These are phyloP conservation scores for Holothuria leucospilota DNA, from an alignment of 53 echinoderm and acorn worm genomes.

Conservation along the genomic window DNA sequence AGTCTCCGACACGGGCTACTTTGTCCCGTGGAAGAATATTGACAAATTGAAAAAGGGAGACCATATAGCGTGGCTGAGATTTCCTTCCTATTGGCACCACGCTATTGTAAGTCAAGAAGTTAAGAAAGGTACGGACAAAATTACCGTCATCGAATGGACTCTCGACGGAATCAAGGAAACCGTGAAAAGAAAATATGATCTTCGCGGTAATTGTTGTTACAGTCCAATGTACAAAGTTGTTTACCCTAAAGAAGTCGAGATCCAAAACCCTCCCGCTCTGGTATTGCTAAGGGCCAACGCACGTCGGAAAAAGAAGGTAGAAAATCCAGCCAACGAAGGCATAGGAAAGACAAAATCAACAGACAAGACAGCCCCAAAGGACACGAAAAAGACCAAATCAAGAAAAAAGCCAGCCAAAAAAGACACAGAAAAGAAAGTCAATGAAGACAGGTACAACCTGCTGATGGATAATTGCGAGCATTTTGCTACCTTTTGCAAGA, in stretches of 20 bases:
- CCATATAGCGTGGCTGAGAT: conserved; percentile 60
- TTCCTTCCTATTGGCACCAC: conserved; percentile 54
- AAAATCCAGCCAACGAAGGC: no score
- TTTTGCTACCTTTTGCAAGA: conserved; percentile 67
- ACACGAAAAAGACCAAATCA: no score
- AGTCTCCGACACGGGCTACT: conserved; percentile 26
- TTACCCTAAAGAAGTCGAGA: conserved; percentile 39
- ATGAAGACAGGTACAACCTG: conserved; percentile 22
- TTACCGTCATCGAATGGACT: conserved; percentile 22
- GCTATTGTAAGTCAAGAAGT: conserved; percentile 53
- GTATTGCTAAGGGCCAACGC: conserved; percentile 61
- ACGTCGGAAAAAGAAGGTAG: conserved; percentile 33
- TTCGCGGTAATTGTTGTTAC: neutral
- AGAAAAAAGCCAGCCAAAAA: no score
- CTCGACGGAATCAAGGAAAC: neutral
- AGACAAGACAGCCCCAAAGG: no score
- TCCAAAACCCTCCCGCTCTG: conserved; percentile 34
- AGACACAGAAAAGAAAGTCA: no score
- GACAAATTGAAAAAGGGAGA: conserved; percentile 53
- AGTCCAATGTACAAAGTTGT: conserved; percentile 51
- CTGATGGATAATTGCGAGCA: conserved; percentile 66
- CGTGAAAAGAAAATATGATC: neutral
- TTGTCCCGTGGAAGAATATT: conserved; percentile 27
- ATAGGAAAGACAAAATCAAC: no score
- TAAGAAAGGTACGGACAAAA: neutral